Percentiles rank a stretch among this genome's conserved stretches.
These are phyloP conservation scores for Archivesica marissinica DNA, from an alignment of 1,140 invertebrate species.

Conservation along the genomic window DNA sequence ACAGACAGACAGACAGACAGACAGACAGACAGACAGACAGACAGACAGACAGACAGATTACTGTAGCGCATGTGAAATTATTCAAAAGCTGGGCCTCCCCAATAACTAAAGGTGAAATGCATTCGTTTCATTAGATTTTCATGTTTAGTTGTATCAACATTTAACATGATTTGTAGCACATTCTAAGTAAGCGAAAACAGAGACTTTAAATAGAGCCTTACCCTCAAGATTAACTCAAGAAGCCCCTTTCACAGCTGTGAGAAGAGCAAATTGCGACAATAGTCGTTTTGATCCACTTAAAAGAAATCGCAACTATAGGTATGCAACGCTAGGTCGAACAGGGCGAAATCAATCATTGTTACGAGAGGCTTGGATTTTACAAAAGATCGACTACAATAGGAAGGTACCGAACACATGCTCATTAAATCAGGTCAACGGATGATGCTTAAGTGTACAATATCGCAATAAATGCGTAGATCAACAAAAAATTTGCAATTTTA, in stretches of 20 bases:
- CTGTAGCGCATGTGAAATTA: too few relatives aligned
- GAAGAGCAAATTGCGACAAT: not conserved
- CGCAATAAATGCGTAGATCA: slow-evolving; percentile 53
- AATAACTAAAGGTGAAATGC: too few relatives aligned
- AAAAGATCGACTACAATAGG: slow-evolving; percentile 40
- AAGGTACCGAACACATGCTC: slow-evolving; percentile 28
- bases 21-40: too few relatives aligned
- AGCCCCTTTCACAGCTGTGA: slow-evolving; percentile 6
- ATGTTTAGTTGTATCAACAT: too few relatives aligned
- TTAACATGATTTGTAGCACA: too few relatives aligned
- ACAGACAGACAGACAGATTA: too few relatives aligned
- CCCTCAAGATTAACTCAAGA: not conserved
- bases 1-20: too few relatives aligned
- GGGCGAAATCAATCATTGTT: slow-evolving; percentile 56
- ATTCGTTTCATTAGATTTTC: too few relatives aligned
- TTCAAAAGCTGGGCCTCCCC: too few relatives aligned
- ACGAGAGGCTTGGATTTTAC: slow-evolving; percentile 37
- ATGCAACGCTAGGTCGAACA: slow-evolving; percentile 29
- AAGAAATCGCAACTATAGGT: slow-evolving; percentile 44
- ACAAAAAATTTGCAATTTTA: slow-evolving; percentile 60
- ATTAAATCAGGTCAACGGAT: slow-evolving; percentile 55
- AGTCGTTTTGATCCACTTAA: slow-evolving; percentile 24
- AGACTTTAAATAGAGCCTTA: too few relatives aligned
- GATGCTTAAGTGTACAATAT: slow-evolving; percentile 45
- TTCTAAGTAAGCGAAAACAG: too few relatives aligned